These are phyloP conservation scores for Plectrocnemia conspersa DNA, from an alignment of 1,140 invertebrate genomes.

Conservation along the genomic window DNA sequence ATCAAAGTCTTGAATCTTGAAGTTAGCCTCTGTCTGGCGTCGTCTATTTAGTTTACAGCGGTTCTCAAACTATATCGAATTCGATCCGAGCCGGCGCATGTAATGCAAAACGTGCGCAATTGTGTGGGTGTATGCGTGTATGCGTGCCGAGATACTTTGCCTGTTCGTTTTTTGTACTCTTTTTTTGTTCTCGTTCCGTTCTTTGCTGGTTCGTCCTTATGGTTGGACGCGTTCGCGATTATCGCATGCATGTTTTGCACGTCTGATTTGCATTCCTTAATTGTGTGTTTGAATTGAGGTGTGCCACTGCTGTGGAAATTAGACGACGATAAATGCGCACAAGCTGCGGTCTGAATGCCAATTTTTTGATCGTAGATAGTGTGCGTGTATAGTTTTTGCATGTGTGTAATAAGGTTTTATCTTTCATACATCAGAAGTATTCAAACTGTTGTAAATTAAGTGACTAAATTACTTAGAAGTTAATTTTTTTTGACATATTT, in stretches of 20 bases:
- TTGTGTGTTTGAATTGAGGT: conserved; percentile 15
- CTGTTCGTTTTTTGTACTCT: not conserved
- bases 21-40: not conserved
- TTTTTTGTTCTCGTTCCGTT: not conserved
- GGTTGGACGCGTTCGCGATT: conserved; percentile 11
- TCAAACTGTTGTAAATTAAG: too few relatives aligned
- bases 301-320: too few relatives aligned
- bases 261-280: conserved; percentile 19
- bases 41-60: not conserved
- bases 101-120: not conserved
- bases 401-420: too few relatives aligned
- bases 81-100: too few relatives aligned
- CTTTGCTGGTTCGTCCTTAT: not conserved
- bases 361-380: too few relatives aligned
- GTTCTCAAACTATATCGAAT: too few relatives aligned
- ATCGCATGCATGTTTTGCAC: conserved; percentile 10
- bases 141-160: not conserved
- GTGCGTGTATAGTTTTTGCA: too few relatives aligned
- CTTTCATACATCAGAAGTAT: too few relatives aligned
- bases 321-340: too few relatives aligned
- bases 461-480: too few relatives aligned
- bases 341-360: too few relatives aligned
- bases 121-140: not conserved
- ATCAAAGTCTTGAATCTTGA: conserved; percentile 3
- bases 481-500: too few relatives aligned